phyloP scores from a whole-genome alignment of 1,140 invertebrate genomes.

The Schlechtendalia chinensis region DNA sequence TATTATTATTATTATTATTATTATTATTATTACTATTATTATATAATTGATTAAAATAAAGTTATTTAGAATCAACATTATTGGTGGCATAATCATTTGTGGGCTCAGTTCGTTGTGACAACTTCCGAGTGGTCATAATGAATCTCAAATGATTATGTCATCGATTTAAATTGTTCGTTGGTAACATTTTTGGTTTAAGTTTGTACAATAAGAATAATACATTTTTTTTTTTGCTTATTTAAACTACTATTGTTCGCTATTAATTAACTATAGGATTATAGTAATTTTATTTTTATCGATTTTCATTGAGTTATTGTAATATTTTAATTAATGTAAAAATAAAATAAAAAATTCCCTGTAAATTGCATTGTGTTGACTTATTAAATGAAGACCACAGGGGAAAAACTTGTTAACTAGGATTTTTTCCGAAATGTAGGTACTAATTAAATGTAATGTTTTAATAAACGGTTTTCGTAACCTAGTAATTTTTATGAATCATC shows the following conservation, averaged over 20 bases:
- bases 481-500: no score
- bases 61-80: conserved; percentile 47
- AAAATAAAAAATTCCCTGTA: conserved; percentile 41
- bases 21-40: conserved; percentile 43
- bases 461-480: no score
- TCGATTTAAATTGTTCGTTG: conserved; percentile 40
- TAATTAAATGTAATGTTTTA: no score
- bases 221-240: conserved; percentile 37
- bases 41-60: conserved; percentile 30
- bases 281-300: conserved; percentile 47
- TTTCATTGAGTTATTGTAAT: conserved; percentile 45
- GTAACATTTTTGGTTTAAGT: conserved; percentile 42
- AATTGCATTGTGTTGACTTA: conserved; percentile 7
- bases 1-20: conserved; percentile 41
- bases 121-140: conserved; percentile 46
- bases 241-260: conserved; percentile 35
- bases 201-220: conserved; percentile 42
- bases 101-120: conserved; percentile 47
- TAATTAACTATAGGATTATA: conserved; percentile 47
- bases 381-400: no score
- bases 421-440: no score
- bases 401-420: no score
- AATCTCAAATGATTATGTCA: conserved; percentile 36
- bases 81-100: conserved; percentile 41
- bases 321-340: conserved; percentile 48